Conservation (phyloP, 2,113 vertebrate genomes). For the Tauraco erythrolophus region DNA sequence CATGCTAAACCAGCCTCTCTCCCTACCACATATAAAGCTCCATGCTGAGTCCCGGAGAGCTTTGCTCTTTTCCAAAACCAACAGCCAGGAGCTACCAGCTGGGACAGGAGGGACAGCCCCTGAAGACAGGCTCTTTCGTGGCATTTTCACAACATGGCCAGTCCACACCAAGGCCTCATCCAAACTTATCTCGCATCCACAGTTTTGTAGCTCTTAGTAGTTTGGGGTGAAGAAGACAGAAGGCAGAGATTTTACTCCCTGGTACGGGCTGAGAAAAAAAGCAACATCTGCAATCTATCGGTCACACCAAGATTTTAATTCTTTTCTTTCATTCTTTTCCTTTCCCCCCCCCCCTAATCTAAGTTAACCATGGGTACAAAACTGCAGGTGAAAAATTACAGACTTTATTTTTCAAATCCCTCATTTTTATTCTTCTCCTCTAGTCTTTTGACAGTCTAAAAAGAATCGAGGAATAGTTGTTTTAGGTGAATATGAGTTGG, state of each 20-base stretch:
- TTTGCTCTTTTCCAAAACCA: background rate
- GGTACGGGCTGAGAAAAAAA: background rate
- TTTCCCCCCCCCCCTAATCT: background rate
- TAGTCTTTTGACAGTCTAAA: background rate
- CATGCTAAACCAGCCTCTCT: background rate
- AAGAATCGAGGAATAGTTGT: constrained; percentile 47
- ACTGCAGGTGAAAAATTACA: constrained; percentile 55
- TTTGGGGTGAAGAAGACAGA: constrained; percentile 10
- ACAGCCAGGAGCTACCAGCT: background rate
- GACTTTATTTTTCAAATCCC: constrained; percentile 49
- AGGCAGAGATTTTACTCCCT: constrained; percentile 36
- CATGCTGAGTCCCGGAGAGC: fast-evolving
- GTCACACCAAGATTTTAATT: constrained; percentile 58
- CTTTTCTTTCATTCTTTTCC: background rate
- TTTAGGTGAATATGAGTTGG: constrained; percentile 56
- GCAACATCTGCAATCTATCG: constrained; percentile 42
- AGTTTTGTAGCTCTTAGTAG: background rate
- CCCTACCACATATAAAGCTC: background rate
- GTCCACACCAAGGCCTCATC: background rate
- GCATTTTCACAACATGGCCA: background rate
- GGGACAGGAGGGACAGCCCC: background rate
- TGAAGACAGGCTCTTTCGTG: background rate
- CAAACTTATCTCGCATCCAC: background rate
- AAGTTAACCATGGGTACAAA: background rate
- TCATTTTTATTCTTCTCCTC: constrained; percentile 23